phyloP scores from a whole-genome alignment of 1,140 invertebrate genomes.

The Cherax quadricarinatus region DNA sequence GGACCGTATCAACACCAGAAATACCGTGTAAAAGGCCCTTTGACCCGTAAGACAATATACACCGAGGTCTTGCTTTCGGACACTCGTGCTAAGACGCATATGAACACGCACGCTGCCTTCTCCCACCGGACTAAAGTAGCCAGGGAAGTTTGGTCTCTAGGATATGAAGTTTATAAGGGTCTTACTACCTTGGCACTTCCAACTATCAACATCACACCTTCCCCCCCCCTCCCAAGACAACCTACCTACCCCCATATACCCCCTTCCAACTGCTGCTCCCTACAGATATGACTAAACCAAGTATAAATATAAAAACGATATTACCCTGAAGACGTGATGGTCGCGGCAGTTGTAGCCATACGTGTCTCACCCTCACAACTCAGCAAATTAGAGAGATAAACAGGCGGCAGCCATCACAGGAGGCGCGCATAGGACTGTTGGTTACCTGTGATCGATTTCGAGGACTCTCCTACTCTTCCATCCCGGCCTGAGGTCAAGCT shows the following conservation, averaged over 20 bases:
- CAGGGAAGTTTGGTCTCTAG: not conserved
- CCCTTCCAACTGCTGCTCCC: not conserved
- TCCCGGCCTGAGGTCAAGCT: no score
- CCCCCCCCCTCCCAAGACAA: not conserved
- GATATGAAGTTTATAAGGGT: not conserved
- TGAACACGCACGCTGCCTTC: not conserved
- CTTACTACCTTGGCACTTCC: not conserved
- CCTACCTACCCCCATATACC: not conserved
- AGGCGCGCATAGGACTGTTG: no score
- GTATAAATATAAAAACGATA: not conserved
- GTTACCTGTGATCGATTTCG: no score
- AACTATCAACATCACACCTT: not conserved
- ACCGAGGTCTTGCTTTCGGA: not conserved
- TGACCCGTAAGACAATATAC: not conserved
- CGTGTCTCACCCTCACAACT: no score
- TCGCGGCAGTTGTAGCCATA: not conserved
- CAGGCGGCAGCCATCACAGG: no score
- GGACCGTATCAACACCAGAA: conserved; percentile 31
- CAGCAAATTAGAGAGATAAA: no score
- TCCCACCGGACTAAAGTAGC: not conserved
- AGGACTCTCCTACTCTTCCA: no score
- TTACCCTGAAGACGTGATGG: not conserved
- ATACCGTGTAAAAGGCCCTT: not conserved
- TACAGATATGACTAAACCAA: not conserved
- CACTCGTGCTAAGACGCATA: not conserved